Evolutionary conservation across 1,140 invertebrate genomes (phyloP), one percentile per base, ranked within the genome.

Genomic region (Amphibalanus amphitrite): DNA sequence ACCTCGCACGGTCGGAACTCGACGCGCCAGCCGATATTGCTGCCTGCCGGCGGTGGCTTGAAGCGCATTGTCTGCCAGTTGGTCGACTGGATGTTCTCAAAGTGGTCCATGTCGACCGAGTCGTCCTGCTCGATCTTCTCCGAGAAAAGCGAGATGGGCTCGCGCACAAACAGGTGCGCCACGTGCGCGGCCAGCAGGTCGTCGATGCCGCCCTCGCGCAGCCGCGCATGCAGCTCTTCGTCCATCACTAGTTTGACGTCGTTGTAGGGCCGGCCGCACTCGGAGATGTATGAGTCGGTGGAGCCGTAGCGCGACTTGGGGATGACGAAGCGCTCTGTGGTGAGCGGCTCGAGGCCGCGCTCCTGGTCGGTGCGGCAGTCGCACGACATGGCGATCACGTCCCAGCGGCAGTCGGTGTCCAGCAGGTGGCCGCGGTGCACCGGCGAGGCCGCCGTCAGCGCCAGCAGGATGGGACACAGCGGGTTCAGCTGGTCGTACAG

Each of bases 41-140:
- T 96, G 78, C 95, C 89, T 0, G 91, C 89, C 28, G 93, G 92
- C 72, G 97, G 97, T 68, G 95, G 94, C 82, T 99, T 99, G 82
- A 99, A 99, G 26, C 97, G 85, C 97, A 99, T 98, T 15, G 96
- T 98, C 84, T 99, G 97, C 97, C 97, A 99, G 83, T 99, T 99
- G 10, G 97, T 99, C 0, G 96, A 98, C 81, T 99, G 97, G 76
- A 99, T 97, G 79, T 98, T 99, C 91, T 99, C 97, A 85, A 99
- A 99, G 82, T 99, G 97, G 81, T 99, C 96, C 0, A 92, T 93
- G 77, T 99, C 96, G 74, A 90, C 88, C 29, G 86, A 82, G 81
- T 99, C 95, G 80, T 98, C 90, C 78, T 97, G 94, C 81, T 98
- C 79, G 23, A 99, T 84, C 80, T 97, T 97, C 81, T 99, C 97